A percentile compares a stretch with the other conserved stretches of the same genome.
These are phyloP conservation scores for Chydorus sphaericus DNA, from an alignment of 2,888 invertebrate genomes.

Conservation along the genomic window DNA sequence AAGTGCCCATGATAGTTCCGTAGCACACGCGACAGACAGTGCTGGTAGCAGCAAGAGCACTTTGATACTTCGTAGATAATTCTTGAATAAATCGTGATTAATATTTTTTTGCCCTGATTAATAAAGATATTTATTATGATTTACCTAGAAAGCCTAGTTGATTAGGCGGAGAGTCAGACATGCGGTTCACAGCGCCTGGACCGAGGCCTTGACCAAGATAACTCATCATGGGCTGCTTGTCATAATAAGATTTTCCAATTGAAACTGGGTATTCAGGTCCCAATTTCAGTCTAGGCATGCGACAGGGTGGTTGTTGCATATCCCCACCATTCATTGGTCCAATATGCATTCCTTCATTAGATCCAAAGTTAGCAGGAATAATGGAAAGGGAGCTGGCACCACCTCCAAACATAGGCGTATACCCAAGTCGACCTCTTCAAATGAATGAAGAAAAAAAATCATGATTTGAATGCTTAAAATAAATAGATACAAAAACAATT, in stretches of 20 bases:
- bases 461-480: too few relatives aligned
- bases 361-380: not conserved
- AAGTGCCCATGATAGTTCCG: too few relatives aligned
- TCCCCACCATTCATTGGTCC: not conserved
- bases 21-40: too few relatives aligned
- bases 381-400: constrained; percentile 8
- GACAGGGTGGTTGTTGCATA: constrained; percentile 21
- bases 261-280: constrained; percentile 23
- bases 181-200: constrained; percentile 21
- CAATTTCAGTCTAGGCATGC: constrained; percentile 27
- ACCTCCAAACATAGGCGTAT: not conserved
- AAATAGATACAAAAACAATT: too few relatives aligned
- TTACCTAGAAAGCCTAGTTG: not conserved
- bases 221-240: constrained; percentile 7
- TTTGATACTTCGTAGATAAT: too few relatives aligned
- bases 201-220: not conserved
- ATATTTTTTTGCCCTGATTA: too few relatives aligned
- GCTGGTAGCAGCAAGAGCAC: too few relatives aligned
- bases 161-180: constrained; percentile 25
- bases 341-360: not conserved
- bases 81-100: constrained; percentile 14
- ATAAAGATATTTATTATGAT: constrained; percentile 16
- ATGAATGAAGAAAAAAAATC: too few relatives aligned
- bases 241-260: constrained; percentile 14
- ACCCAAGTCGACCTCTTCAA: not conserved